These are phyloP conservation scores for Saccostrea echinata DNA, from an alignment of 1,140 invertebrate genomes.

Conservation along the genomic window DNA sequence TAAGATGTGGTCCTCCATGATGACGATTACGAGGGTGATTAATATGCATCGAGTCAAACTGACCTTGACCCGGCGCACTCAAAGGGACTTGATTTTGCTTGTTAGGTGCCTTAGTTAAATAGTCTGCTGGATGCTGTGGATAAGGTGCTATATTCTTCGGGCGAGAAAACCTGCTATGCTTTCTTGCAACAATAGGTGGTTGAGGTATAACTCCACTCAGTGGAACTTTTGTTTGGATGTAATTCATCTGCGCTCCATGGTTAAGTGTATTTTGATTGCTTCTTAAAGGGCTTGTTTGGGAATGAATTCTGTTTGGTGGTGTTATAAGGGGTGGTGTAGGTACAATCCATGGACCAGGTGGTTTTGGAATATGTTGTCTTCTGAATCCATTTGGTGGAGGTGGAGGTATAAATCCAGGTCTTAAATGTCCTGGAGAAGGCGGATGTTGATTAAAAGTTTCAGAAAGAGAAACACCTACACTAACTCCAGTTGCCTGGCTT, in stretches of 20 bases:
- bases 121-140: background rate
- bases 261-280: background rate
- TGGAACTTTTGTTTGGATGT: constrained; percentile 10
- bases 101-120: constrained; percentile 11
- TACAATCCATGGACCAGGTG: background rate
- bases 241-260: background rate
- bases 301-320: background rate
- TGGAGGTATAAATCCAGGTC: background rate
- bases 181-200: background rate
- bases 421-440: background rate
- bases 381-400: background rate
- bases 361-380: background rate
- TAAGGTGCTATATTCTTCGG: background rate
- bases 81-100: background rate
- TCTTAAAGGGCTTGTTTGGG: background rate
- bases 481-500: background rate
- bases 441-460: background rate
- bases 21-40: background rate
- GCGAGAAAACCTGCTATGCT: background rate
- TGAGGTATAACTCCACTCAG: background rate
- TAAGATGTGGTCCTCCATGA: background rate
- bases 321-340: background rate
- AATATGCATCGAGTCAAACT: background rate
- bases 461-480: background rate
- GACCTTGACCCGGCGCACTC: background rate